Percentiles rank a stretch among this genome's conserved stretches.
phyloP scores from a whole-genome alignment of 2,113 vertebrate species.

The Phylloscopus trochiloides region DNA sequence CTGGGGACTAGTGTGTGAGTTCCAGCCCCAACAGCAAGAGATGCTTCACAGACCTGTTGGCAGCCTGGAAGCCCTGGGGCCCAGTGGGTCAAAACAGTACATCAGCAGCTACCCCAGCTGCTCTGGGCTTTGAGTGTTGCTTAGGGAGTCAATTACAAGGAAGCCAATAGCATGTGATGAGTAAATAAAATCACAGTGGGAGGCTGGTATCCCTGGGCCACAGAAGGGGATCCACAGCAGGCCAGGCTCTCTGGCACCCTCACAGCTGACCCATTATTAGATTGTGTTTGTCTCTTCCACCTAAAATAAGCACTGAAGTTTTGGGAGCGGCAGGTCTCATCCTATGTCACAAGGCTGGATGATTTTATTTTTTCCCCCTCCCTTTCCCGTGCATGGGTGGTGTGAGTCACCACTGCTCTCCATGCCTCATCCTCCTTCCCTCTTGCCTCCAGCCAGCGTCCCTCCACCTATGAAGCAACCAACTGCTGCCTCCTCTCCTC shows the following conservation, averaged over 20 bases:
- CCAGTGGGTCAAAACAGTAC: neutral
- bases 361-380: neutral
- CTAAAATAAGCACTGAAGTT: neutral
- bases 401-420: neutral
- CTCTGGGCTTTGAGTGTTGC: neutral
- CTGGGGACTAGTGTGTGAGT: neutral
- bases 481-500: constrained; percentile 44
- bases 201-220: neutral
- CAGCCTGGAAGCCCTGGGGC: neutral
- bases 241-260: neutral
- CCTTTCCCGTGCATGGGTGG: neutral
- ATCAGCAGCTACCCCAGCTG: neutral
- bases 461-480: constrained; percentile 80
- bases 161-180: neutral
- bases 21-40: neutral
- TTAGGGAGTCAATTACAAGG: neutral
- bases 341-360: constrained; percentile 11
- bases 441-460: constrained; percentile 69
- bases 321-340: neutral
- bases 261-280: neutral
- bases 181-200: constrained; percentile 11
- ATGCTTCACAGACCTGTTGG: neutral
- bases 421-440: neutral
- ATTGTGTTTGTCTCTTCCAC: neutral
- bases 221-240: neutral